Base-by-base conservation (phyloP, 2,888 invertebrate species). In the Drosophila parthenogenetica region DNA sequence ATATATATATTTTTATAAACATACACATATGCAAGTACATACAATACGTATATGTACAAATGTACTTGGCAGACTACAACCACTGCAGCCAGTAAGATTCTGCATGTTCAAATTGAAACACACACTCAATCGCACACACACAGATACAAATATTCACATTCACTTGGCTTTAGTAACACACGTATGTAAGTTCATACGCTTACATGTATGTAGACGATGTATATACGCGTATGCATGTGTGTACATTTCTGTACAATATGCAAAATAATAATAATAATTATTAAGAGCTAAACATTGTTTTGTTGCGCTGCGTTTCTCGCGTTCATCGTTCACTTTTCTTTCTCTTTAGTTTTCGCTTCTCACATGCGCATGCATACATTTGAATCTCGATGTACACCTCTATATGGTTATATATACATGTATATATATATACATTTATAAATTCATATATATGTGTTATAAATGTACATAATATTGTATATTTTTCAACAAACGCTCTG, bases 51-150 rank as follows among this genome's bases (percentile, higher is more conserved):
- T 62, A 40, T 51, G 25, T 53, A 35, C 16, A 25, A 40, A 50
- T 69, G 17, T 53, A 65, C 54, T 75, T 75, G 74, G 74, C 74
- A 78, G 60, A 59, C 73, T 78, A 77, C 66, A 67, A 77, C 67
- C 73, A 73, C 58, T 74, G 69, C 58, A 55, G 19, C 54, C 50
- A 77, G 59, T 55, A 43, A 66, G 49, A 73, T 67, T 77, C 55
- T 75, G 73, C 73, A 76, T 48, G 37, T 25, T 58, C 35, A 58
- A 49, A 48, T 46, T 58, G 46, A 66, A 51, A 66, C 70, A 54
- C 55, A 46, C 60, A 39, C 51, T 42, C 43, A 39, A 57, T 43
- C 70, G 51, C 55, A 46, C 54, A 39, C 55, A 45, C 43, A 37
- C 62, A 51, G 8, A 29, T 22, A 54, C 40, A 37, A 43, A 55